These are phyloP conservation scores for Rhabdornis inornatus DNA, from an alignment of 2,113 vertebrate species.

Conservation along the genomic window DNA sequence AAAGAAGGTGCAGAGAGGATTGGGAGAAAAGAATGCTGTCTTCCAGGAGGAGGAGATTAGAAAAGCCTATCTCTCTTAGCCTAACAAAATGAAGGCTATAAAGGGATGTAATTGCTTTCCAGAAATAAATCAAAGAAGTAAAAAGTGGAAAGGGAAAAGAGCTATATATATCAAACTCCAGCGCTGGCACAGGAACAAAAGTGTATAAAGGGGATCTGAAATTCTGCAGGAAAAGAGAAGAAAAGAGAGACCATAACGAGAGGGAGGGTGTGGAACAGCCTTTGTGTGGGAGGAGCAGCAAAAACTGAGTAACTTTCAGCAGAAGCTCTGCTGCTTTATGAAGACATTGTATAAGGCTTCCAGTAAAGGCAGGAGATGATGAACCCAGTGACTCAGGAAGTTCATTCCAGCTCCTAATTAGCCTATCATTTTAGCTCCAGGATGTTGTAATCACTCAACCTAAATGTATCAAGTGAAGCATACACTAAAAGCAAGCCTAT, in stretches of 20 bases:
- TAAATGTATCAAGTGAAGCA: neutral
- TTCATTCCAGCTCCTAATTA: constrained; percentile 13
- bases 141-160: neutral
- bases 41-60: neutral
- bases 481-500: neutral
- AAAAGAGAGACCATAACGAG: neutral
- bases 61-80: neutral
- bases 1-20: neutral
- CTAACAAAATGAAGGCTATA: neutral
- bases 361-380: neutral
- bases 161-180: neutral
- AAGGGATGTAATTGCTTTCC: neutral
- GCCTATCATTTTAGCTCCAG: constrained; percentile 9
- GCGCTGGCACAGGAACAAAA: neutral
- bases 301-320: constrained; percentile 39
- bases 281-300: neutral
- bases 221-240: neutral
- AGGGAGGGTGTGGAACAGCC: neutral
- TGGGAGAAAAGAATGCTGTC: neutral
- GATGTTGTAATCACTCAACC: neutral
- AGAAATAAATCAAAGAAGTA: neutral
- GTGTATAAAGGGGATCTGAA: neutral
- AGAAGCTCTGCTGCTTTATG: neutral
- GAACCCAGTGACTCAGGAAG: constrained; percentile 43
- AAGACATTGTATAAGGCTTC: neutral